Conservation (phyloP, 2,888 invertebrate species). For the Pseudoips prasinana region DNA sequence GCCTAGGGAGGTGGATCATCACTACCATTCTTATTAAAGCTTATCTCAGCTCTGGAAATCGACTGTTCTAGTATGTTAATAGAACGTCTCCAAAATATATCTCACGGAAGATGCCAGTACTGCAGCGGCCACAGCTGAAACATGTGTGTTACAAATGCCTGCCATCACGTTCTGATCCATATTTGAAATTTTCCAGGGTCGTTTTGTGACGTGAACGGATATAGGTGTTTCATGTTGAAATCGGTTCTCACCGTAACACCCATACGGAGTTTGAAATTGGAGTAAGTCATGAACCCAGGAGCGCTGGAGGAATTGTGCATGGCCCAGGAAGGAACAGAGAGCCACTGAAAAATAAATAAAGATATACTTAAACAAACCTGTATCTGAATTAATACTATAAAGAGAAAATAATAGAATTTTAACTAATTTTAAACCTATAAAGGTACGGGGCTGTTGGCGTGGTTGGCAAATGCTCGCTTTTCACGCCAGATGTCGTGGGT, state of each 20-base stretch:
- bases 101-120: slow-evolving; percentile 34
- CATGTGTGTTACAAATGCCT: slow-evolving; percentile 38
- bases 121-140: slow-evolving; percentile 39
- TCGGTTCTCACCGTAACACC: slow-evolving; percentile 49
- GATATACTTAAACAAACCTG: too few relatives aligned
- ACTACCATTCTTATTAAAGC: too few relatives aligned
- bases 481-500: too few relatives aligned
- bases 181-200: background rate
- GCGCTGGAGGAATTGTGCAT: slow-evolving; percentile 41
- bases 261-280: slow-evolving; percentile 37
- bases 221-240: too few relatives aligned
- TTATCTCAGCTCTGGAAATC: too few relatives aligned
- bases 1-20: too few relatives aligned
- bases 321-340: slow-evolving; percentile 45
- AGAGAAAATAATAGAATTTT: background rate
- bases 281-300: slow-evolving; percentile 41
- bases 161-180: slow-evolving; percentile 8
- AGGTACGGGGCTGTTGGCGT: too few relatives aligned
- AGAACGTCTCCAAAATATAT: slow-evolving; percentile 34
- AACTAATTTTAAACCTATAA: too few relatives aligned
- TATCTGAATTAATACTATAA: background rate
- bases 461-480: too few relatives aligned
- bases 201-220: too few relatives aligned
- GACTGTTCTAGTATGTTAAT: too few relatives aligned
- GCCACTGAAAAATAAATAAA: slow-evolving; percentile 35